These are phyloP conservation scores for Macaria notata DNA, from an alignment of 2,888 invertebrate genomes.

Conservation along the genomic window DNA sequence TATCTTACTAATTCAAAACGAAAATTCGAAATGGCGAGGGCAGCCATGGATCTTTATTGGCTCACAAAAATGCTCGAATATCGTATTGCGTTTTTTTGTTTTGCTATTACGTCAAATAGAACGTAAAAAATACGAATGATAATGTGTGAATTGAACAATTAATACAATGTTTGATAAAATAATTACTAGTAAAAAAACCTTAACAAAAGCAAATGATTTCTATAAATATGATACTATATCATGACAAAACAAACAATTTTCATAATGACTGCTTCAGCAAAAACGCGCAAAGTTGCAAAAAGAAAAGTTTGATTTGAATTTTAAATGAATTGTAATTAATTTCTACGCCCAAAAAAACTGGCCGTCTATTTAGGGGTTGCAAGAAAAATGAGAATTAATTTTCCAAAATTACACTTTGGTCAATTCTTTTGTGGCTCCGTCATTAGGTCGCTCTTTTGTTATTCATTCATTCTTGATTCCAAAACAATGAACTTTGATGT, in stretches of 20 bases:
- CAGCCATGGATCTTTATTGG: too few relatives aligned
- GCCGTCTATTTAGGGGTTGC: constrained; percentile 5
- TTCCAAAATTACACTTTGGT: constrained; percentile 32
- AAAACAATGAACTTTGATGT: constrained; percentile 22
- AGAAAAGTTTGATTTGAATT: constrained; percentile 1
- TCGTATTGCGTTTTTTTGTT: too few relatives aligned
- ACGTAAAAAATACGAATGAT: too few relatives aligned
- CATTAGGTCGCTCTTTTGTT: constrained; percentile 33
- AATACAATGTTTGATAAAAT: too few relatives aligned
- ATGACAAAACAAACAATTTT: too few relatives aligned
- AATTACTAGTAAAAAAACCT: too few relatives aligned
- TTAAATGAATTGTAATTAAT: constrained; percentile 10
- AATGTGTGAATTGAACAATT: too few relatives aligned
- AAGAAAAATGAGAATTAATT: constrained; percentile 30
- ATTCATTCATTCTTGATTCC: constrained; percentile 23
- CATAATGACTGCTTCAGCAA: too few relatives aligned
- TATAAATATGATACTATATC: too few relatives aligned
- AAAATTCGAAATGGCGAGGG: constrained; percentile 30
- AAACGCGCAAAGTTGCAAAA: neutral
- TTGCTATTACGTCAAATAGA: too few relatives aligned
- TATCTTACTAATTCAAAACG: constrained; percentile 47
- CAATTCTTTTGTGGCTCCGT: constrained; percentile 33
- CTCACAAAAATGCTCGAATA: too few relatives aligned
- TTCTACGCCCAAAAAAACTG: constrained; percentile 5
- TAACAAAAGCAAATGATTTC: too few relatives aligned